Evolutionary conservation across 1,140 invertebrate species (phyloP).

Genomic region (Cardiocondyla obscurior): DNA sequence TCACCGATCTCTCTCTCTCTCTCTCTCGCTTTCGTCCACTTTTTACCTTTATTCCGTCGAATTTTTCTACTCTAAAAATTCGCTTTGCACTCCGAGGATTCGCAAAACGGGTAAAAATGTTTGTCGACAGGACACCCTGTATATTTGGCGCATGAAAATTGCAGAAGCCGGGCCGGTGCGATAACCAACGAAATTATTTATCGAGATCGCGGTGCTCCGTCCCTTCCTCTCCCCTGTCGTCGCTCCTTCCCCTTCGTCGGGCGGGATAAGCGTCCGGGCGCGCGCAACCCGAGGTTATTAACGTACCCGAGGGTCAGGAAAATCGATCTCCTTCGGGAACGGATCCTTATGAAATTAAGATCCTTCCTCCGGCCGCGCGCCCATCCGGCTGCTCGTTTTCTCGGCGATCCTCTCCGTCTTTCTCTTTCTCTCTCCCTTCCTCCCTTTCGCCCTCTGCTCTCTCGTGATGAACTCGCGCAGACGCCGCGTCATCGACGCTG

Average conservation of each 20-base stretch:
- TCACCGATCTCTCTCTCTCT: too few species aligned
- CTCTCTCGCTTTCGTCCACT: too few species aligned
- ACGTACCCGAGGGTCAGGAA: conserved; percentile 62
- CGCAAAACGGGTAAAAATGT: conserved; percentile 2
- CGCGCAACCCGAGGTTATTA: conserved; percentile 58
- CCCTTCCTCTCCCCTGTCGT: neutral
- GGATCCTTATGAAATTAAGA: conserved; percentile 65
- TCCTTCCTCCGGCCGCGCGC: conserved; percentile 26
- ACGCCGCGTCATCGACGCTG: conserved; percentile 4
- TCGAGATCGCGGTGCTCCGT: conserved; percentile 51
- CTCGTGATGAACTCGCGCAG: conserved; percentile 22
- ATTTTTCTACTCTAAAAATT: neutral
- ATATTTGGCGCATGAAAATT: conserved; percentile 56
- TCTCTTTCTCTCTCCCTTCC: neutral
- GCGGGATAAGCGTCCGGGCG: conserved; percentile 39
- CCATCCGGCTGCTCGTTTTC: conserved; percentile 33
- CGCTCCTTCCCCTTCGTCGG: too few species aligned
- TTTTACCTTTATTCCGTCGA: neutral
- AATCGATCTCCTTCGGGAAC: conserved; percentile 64
- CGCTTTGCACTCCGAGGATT: neutral
- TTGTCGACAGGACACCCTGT: conserved; percentile 30
- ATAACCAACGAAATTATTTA: conserved; percentile 64
- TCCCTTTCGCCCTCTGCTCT: conserved; percentile 23
- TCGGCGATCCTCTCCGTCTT: neutral
- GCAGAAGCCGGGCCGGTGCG: conserved; percentile 41